Conservation (phyloP, 2,113 vertebrate species). For the Hippocampus barbouri region DNA sequence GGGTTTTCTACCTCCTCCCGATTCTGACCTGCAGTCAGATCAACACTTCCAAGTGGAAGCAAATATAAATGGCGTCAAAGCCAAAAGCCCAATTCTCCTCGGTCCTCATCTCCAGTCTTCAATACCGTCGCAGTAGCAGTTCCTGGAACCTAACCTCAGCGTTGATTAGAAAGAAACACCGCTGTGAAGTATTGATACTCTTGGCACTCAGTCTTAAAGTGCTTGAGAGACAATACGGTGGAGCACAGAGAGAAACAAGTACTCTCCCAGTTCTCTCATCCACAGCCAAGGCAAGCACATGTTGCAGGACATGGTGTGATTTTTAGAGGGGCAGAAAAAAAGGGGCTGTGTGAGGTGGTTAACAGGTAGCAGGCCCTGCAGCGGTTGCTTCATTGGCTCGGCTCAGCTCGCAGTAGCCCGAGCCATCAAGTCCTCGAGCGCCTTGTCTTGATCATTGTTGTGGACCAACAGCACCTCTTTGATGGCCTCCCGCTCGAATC, state of each 20-base stretch:
- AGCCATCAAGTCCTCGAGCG: conserved; percentile 94
- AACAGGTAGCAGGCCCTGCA: conserved; percentile 34
- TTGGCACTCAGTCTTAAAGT: conserved; percentile 56
- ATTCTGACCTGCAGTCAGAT: conserved; percentile 18
- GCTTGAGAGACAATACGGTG: conserved; percentile 47
- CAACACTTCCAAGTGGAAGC: conserved; percentile 44
- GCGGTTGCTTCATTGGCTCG: conserved; percentile 10
- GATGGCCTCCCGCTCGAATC: conserved; percentile 92
- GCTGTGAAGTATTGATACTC: conserved; percentile 29
- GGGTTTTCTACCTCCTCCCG: conserved; percentile 25
- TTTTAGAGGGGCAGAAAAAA: conserved; percentile 30
- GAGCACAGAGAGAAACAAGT: conserved; percentile 50
- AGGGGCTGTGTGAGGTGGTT: conserved; percentile 37
- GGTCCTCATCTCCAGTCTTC: conserved; percentile 13
- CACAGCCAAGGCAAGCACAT: conserved; percentile 37
- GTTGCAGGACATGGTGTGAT: conserved; percentile 42
- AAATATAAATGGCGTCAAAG: conserved; percentile 32
- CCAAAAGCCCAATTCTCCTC: conserved; percentile 19
- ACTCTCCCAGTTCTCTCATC: conserved; percentile 41
- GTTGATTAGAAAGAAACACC: conserved; percentile 24
- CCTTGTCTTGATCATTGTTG: conserved; percentile 91
- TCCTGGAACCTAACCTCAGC: conserved; percentile 17
- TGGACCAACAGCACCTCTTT: conserved; percentile 92
- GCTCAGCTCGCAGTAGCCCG: conserved; percentile 90
- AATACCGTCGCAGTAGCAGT: conserved; percentile 32